Base-by-base conservation (phyloP, 1,140 invertebrate species). In the Drosophila insularis region DNA sequence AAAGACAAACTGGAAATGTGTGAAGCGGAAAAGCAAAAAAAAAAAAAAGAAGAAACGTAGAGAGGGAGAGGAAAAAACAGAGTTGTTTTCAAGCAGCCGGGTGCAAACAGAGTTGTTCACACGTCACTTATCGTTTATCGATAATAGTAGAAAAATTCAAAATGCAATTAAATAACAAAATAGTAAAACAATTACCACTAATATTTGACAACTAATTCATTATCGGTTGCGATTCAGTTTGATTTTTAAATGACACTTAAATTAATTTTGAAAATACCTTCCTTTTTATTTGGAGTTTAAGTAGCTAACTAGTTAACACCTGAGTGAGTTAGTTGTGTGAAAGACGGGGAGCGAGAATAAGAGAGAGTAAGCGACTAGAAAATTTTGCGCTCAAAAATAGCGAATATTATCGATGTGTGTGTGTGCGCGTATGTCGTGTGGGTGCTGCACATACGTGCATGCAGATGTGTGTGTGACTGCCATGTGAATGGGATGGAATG, bases 1-100 rank as follows among this genome's bases (percentile, higher is more conserved):
- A 63, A 78, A 87, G 75, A 66, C 79, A 87, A 87, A 86, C 82
- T 87, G 82, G 82, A 87, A 87, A 89, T 87, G 82, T 77, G 74
- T 77, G 75, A 86, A 81, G 82, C 82, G 81, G 82, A 86, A 86
- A 86, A 82, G 73, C 82, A 86, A 86, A 86, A 86, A 10, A 37
- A 82, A 82, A 37, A 37, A 50, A 50, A 50, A 50, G 43, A 50
- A 50, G 43, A 50, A 50, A 50, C 17, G 43, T 4, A 50, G 43
- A 46, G 43, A 50, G 43, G 19, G 43, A 50, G 8, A 19, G 14
- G 7, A 11, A 50, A 46, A 50, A 50, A 32, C 73, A 87, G 80
- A 61, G 82, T 82, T 87, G 82, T 79, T 76, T 21, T 3, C 17
- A 14, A 10, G n/a, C 35, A 37, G 32, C 32, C 32, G 32, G 32